A percentile compares a stretch with the other conserved stretches of the same genome.
Conservation (phyloP, 2,113 vertebrate species). For the Pollachius pollachius region DNA sequence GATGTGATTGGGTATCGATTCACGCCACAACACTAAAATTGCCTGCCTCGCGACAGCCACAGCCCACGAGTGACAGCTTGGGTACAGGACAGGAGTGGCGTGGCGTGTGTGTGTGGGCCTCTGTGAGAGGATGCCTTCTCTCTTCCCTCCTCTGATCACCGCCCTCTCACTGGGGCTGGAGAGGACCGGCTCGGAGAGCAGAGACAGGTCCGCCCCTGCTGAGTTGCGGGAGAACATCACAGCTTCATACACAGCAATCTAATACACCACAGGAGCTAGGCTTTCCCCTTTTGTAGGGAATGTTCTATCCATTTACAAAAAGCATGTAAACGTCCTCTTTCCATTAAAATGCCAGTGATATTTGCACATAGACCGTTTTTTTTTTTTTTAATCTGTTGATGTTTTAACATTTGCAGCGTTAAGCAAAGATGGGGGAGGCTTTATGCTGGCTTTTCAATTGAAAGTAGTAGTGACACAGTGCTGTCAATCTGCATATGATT, state of each 20-base stretch:
- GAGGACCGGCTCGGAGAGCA: constrained; percentile 49
- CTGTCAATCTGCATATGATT: constrained; percentile 65
- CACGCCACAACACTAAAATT: constrained; percentile 74
- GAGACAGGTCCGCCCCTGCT: constrained; percentile 34
- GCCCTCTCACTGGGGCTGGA: constrained; percentile 31
- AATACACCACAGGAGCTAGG: constrained; percentile 27
- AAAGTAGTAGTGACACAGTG: constrained; percentile 59
- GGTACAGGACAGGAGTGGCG: constrained; percentile 65
- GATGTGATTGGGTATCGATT: constrained; percentile 84
- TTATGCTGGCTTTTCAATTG: constrained; percentile 52
- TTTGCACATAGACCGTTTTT: constrained; percentile 58
- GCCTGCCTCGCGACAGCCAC: constrained; percentile 78
- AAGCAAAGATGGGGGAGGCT: constrained; percentile 47
- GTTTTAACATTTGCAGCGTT: constrained; percentile 46
- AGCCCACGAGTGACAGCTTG: constrained; percentile 75
- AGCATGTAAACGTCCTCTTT: constrained; percentile 58
- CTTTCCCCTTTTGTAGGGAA: constrained; percentile 33
- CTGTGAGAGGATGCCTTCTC: constrained; percentile 52
- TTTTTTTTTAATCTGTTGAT: constrained; percentile 58
- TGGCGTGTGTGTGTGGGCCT: constrained; percentile 18
- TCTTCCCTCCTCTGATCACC: constrained; percentile 46
- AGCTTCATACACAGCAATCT: constrained; percentile 32
- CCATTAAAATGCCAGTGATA: constrained; percentile 59
- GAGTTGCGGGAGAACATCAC: constrained; percentile 37
- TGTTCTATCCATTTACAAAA: constrained; percentile 49